phyloP scores from a whole-genome alignment of 37 sponge, comb jelly and placozoan genomes.

The Dysidea cf. avara region DNA sequence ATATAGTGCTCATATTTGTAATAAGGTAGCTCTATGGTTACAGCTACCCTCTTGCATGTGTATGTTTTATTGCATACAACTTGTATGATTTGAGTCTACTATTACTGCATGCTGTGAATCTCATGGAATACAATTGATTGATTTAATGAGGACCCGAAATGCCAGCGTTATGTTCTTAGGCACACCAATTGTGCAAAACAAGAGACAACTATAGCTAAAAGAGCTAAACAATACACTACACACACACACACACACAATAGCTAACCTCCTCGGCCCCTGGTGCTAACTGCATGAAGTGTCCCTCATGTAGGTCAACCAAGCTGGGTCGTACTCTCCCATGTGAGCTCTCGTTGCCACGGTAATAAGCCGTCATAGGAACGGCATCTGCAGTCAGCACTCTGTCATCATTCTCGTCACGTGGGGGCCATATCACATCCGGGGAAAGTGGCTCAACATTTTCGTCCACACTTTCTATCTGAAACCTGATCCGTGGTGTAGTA shows the following conservation, averaged over 20 bases:
- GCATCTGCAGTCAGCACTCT: constrained; percentile 58
- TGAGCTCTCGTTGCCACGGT: constrained; percentile 24
- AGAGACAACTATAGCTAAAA: too few species aligned
- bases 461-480: constrained; percentile 63
- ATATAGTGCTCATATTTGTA: too few species aligned
- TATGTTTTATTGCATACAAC: too few species aligned
- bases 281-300: not conserved
- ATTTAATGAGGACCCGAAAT: too few species aligned
- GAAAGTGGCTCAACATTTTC: constrained; percentile 15
- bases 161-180: not conserved
- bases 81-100: too few species aligned
- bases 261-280: not conserved
- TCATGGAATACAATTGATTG: too few species aligned
- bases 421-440: not conserved
- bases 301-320: constrained; percentile 57
- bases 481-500: constrained; percentile 10
- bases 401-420: not conserved
- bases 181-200: too few species aligned
- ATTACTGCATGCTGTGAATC: not conserved
- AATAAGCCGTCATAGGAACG: constrained; percentile 69
- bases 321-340: constrained; percentile 50
- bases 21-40: too few species aligned
- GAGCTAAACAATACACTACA: too few species aligned
- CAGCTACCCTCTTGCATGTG: too few species aligned
- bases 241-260: too few species aligned